These are phyloP conservation scores for Triplophysa tibetana DNA, from an alignment of 2,113 vertebrate species.

Conservation along the genomic window DNA sequence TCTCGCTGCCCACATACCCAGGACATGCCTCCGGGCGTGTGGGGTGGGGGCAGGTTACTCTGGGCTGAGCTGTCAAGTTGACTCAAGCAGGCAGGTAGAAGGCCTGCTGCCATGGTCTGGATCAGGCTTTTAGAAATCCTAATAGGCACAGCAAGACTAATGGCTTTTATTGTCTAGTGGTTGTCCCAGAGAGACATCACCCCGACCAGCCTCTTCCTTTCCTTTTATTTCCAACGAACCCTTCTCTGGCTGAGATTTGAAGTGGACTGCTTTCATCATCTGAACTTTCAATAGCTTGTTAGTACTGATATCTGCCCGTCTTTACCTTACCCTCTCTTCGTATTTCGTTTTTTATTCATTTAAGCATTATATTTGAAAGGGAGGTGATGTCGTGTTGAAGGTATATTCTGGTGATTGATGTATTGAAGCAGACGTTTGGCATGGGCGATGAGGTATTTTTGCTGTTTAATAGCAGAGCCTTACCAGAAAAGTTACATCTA, in stretches of 20 bases:
- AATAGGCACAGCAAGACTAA: slow-evolving; percentile 58
- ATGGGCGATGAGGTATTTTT: not conserved
- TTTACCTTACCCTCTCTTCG: not conserved
- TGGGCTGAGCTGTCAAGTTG: slow-evolving; percentile 46
- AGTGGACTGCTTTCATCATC: slow-evolving; percentile 49
- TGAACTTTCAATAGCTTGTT: slow-evolving; percentile 65
- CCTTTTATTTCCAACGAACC: slow-evolving; percentile 62
- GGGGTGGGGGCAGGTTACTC: slow-evolving; percentile 8
- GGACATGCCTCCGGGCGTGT: slow-evolving; percentile 22
- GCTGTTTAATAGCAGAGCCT: not conserved
- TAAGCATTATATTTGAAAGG: not conserved
- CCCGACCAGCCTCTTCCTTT: slow-evolving; percentile 43
- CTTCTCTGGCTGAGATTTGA: slow-evolving; percentile 51
- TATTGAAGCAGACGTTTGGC: not conserved
- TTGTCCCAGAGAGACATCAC: slow-evolving; percentile 64
- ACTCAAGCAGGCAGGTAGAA: slow-evolving; percentile 40
- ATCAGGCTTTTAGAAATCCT: slow-evolving; percentile 66
- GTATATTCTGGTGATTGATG: not conserved
- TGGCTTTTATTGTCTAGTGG: slow-evolving; percentile 63
- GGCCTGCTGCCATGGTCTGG: not conserved
- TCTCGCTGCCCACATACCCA: slow-evolving; percentile 35
- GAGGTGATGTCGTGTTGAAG: too few species aligned
- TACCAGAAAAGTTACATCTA: slow-evolving; percentile 38
- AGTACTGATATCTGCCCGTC: slow-evolving; percentile 63
- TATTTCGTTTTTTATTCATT: not conserved